Evolutionary conservation across 2,113 vertebrate genomes (phyloP).

Genomic region (Uropsilus gracilis): DNA sequence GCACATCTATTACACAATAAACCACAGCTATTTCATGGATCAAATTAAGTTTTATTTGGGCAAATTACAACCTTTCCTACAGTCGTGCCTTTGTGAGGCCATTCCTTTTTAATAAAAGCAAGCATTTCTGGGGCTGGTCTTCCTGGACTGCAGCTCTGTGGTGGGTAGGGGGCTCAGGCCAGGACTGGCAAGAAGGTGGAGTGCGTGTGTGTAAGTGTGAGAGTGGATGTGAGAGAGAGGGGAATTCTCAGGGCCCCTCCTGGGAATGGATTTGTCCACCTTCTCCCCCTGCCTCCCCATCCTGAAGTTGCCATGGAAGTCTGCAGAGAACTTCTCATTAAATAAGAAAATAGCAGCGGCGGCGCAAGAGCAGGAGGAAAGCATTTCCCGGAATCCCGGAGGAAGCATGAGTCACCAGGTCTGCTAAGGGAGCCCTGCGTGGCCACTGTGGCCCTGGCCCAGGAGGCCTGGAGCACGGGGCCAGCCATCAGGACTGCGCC

Average conservation of each 20-base stretch:
- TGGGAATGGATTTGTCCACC: slow-evolving; percentile 59
- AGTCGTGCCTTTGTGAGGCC: slow-evolving; percentile 90
- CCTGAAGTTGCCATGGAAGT: slow-evolving; percentile 81
- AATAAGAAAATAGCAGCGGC: slow-evolving; percentile 71
- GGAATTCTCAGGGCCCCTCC: slow-evolving; percentile 66
- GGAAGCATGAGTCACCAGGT: slow-evolving; percentile 83
- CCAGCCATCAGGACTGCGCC: slow-evolving; percentile 32
- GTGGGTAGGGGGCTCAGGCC: slow-evolving; percentile 57
- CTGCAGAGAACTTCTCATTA: slow-evolving; percentile 61
- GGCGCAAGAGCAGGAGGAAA: slow-evolving; percentile 56
- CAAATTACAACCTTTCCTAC: slow-evolving; percentile 91
- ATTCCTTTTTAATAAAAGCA: slow-evolving; percentile 92
- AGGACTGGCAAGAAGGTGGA: slow-evolving; percentile 30
- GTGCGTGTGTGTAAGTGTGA: not conserved
- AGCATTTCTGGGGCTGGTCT: slow-evolving; percentile 87
- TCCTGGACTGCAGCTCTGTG: slow-evolving; percentile 65
- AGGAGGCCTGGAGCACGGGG: not conserved
- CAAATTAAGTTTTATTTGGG: slow-evolving; percentile 94
- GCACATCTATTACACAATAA: slow-evolving; percentile 93
- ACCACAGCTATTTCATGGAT: slow-evolving; percentile 93
- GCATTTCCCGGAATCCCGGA: slow-evolving; percentile 84
- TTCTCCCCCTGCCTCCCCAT: slow-evolving; percentile 70
- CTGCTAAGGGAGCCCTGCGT: slow-evolving; percentile 60
- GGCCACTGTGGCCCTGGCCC: not conserved
- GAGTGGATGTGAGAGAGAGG: slow-evolving; percentile 53